Evolutionary conservation across 1,140 invertebrate species (phyloP).

Genomic region (Drosophila tropicalis): DNA sequence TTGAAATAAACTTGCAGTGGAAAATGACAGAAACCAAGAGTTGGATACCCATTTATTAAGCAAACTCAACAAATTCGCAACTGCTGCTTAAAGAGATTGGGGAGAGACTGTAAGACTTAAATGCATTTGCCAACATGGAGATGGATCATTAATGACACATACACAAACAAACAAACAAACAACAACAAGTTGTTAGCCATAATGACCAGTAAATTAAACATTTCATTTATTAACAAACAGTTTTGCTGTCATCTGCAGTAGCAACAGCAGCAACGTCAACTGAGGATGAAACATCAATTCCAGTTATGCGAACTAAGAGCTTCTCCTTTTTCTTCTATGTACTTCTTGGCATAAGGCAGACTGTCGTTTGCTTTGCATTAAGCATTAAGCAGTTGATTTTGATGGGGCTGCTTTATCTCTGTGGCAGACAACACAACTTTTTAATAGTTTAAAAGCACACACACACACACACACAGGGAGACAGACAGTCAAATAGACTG

Average conservation of each 20-base stretch:
- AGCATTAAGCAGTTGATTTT: constrained; percentile 64
- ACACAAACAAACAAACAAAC: not conserved
- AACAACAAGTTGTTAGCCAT: constrained; percentile 52
- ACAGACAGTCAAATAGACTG: constrained; percentile 1
- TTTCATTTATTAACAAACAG: constrained; percentile 79
- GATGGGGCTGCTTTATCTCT: constrained; percentile 47
- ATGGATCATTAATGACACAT: constrained; percentile 53
- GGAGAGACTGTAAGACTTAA: not conserved
- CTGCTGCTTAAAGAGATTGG: not conserved
- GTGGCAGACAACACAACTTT: constrained; percentile 66
- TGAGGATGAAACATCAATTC: constrained; percentile 23
- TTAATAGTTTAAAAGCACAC: constrained; percentile 76
- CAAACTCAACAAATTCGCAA: constrained; percentile 9
- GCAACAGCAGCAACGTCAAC: constrained; percentile 25
- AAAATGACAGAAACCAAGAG: not conserved
- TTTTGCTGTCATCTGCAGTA: constrained; percentile 53
- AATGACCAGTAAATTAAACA: constrained; percentile 77
- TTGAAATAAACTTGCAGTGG: not conserved
- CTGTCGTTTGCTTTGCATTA: constrained; percentile 63
- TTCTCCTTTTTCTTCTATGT: constrained; percentile 1
- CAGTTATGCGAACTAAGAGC: constrained; percentile 33
- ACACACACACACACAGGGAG: constrained; percentile 27
- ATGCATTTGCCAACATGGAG: constrained; percentile 11
- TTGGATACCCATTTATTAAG: constrained; percentile 12
- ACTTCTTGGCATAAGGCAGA: constrained; percentile 6